Evolutionary conservation across 2,113 vertebrate genomes (phyloP), one percentile per base, ranked within the genome.

Genomic region (Aldabrachelys gigantea): DNA sequence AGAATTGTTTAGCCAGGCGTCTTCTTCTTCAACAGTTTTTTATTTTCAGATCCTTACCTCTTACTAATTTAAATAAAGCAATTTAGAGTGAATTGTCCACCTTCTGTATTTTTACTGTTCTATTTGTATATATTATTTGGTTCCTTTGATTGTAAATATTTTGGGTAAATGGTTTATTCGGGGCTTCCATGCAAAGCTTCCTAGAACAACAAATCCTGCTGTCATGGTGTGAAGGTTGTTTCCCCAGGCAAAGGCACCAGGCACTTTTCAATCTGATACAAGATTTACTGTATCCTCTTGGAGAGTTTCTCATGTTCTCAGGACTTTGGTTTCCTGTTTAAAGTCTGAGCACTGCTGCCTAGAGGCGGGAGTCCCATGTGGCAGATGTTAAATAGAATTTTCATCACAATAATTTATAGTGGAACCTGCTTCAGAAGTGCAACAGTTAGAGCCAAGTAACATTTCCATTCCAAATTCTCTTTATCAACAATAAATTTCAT

Each of bases 301-400:
- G 86, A n/a, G 49, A 96, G 12, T 89, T 72, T 56, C 88, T 47
- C 17, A 79, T 80, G 49, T 82, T 90, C 89, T 65, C 47, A 87
- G 52, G 57, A 54, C 57, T 90, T 4, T 29, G 22, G 8, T 41
- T 92, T 65, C 44, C 81, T 87, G 80, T 82, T 83, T 91, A 85
- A 59, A 95, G 19, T 35, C 47, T 89, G 57, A 94, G 65, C 84
- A 87, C 84, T 25, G 88, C 13, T 87, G 53, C 91, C 89, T 84
- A 80, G 53, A 93, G 41, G 25, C 90, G 65, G 75, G n/a, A 69
- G 13, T 54, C 89, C 69, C 54, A 7, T 62, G 84, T 91, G 88
- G 52, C 89, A 88, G 83, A 49, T 2, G 50, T 91, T 94, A 88
- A 92, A 86, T 16, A 25, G 31, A 87, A 89, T 82, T 49, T 87